Evolutionary conservation across 2,888 invertebrate genomes (phyloP).

Genomic region (Synanthedon formicaeformis): DNA sequence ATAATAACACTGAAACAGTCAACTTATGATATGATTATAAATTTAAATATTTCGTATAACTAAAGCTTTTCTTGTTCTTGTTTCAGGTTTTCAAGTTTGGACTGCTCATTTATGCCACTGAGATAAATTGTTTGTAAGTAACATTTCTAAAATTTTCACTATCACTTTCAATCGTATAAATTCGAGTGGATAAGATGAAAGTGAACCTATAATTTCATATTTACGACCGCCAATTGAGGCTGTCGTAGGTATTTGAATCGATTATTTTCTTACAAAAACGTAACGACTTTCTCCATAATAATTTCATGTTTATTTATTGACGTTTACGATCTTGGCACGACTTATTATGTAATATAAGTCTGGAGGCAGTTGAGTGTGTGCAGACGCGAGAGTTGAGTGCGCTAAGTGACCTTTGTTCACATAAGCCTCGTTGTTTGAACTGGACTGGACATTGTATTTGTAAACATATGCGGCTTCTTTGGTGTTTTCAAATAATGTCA

Average conservation of each 20-base stretch:
- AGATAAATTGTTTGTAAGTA: slow-evolving; percentile 26
- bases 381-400: slow-evolving; percentile 4
- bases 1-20: no score
- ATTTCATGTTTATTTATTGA: slow-evolving; percentile 24
- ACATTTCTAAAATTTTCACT: slow-evolving; percentile 3
- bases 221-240: slow-evolving; percentile 11
- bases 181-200: not conserved
- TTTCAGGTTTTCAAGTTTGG: slow-evolving; percentile 50
- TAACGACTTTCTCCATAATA: slow-evolving; percentile 56
- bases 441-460: not conserved
- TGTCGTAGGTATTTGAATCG: slow-evolving; percentile 20
- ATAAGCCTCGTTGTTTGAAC: slow-evolving; percentile 4
- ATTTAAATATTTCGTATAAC: not conserved
- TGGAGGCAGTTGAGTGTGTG: not conserved
- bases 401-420: slow-evolving; percentile 8
- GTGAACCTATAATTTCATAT: slow-evolving; percentile 12
- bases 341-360: slow-evolving; percentile 2
- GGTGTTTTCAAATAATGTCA: no score
- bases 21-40: no score
- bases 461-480: not conserved
- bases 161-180: slow-evolving; percentile 2
- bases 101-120: slow-evolving; percentile 54
- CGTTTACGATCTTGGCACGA: slow-evolving; percentile 7
- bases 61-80: slow-evolving; percentile 18
- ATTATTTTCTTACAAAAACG: slow-evolving; percentile 50